A percentile compares a stretch with the other conserved stretches of the same genome.
phyloP scores from a whole-genome alignment of 2,113 vertebrate genomes.

The Pluvianellus socialis region DNA sequence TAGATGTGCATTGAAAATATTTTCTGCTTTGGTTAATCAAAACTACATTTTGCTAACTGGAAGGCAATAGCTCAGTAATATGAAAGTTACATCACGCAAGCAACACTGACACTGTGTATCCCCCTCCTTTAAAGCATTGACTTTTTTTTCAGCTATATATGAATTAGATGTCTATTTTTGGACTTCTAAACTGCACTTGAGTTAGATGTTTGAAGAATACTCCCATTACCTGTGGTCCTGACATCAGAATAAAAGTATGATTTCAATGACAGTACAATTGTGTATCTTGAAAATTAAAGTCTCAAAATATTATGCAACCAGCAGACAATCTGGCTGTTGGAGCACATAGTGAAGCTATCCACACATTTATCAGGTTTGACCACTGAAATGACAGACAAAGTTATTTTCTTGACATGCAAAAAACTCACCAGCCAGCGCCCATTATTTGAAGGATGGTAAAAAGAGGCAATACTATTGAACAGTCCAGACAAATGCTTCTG shows the following conservation, averaged over 20 bases:
- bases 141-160: background rate
- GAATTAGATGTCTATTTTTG: background rate
- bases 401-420: background rate
- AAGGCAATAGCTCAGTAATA: background rate
- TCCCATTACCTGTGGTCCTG: background rate
- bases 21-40: background rate
- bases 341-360: background rate
- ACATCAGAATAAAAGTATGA: background rate
- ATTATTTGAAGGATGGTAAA: conserved; percentile 97
- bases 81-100: background rate
- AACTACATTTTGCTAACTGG: background rate
- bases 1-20: background rate
- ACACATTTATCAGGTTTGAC: background rate
- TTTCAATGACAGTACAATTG: background rate
- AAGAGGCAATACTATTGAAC: conserved; percentile 95
- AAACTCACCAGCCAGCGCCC: conserved; percentile 96
- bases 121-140: background rate
- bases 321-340: background rate
- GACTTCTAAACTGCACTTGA: background rate
- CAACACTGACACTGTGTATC: background rate
- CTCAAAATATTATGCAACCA: background rate
- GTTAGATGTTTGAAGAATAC: background rate
- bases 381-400: background rate
- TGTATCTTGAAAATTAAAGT: background rate
- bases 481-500: conserved; percentile 93